These are phyloP conservation scores for Aricia artaxerxes DNA, from an alignment of 2,888 invertebrate genomes.

Conservation along the genomic window DNA sequence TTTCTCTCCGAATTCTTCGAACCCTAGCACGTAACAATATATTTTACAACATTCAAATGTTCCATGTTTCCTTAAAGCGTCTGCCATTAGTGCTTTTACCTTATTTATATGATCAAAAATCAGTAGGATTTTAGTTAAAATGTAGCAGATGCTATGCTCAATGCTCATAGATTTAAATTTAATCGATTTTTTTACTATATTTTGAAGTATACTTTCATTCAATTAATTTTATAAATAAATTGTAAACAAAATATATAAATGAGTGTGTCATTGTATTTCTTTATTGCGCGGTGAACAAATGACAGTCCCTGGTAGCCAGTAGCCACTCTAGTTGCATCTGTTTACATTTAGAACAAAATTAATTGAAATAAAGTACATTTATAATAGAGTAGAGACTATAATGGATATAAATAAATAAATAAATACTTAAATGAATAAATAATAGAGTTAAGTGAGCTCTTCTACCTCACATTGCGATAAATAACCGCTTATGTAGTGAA, in stretches of 20 bases:
- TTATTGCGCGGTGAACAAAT: too few relatives aligned
- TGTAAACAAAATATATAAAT: not conserved
- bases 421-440: too few relatives aligned
- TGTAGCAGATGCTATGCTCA: not conserved
- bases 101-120: constrained; percentile 8
- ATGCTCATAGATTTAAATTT: not conserved
- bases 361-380: not conserved
- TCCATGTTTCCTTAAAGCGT: too few relatives aligned
- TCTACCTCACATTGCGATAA: constrained; percentile 3
- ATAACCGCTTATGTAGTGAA: not conserved
- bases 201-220: not conserved
- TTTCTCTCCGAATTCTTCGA: too few relatives aligned
- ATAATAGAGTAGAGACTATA: too few relatives aligned
- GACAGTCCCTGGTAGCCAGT: too few relatives aligned
- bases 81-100: too few relatives aligned
- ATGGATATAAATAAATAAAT: too few relatives aligned
- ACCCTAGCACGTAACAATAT: too few relatives aligned
- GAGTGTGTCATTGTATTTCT: too few relatives aligned
- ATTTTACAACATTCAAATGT: too few relatives aligned
- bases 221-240: not conserved
- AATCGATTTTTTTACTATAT: not conserved
- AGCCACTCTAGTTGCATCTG: not conserved
- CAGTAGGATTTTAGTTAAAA: not conserved
- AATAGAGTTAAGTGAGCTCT: not conserved
- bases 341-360: not conserved